Base-by-base conservation (phyloP, 2,797 vertebrate species). In the Brachyrhaphis roseni region DNA sequence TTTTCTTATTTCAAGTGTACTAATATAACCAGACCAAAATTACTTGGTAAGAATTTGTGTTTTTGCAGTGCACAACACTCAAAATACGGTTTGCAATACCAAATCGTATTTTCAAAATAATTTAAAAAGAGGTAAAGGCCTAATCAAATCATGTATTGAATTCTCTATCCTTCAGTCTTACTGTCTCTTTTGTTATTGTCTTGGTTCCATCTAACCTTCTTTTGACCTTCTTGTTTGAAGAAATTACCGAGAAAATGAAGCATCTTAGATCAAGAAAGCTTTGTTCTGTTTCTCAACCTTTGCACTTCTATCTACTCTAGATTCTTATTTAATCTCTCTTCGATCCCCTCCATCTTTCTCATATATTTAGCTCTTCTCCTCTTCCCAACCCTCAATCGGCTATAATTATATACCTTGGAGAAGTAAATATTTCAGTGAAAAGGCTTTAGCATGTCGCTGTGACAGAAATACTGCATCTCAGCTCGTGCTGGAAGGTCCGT, bases 201-300 rank as follows among this genome's bases (percentile, higher is more conserved):
- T 26, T 68, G 36, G 4, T 12, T 34, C 1, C 46, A 26, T 31
- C 78, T 23, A 41, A 55, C 23, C 5, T 47, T 20, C 31, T 77
- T 57, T 76, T 62, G 28, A 0, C 34, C 70, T 23, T 53, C 5
- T 55, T 26, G 47, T 74, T 45, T 11, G 43, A n/a, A 78, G 18
- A 51, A 72, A 59, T 26, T 68, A 28, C 41, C 72, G 39, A 78
- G 53, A 62, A 46, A 79, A 57, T n/a, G 3, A 53, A 41, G 46
- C 51, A 16, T 20, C 59, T 55, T 45, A 12, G 28, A 55, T 59
- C 12, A 28, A 31, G 12, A 15, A 47, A 23, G 34, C 75, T 75
- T 82, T 34, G 31, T 76, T 39, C 20, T n/a, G 13, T 28, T n/a
- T 16, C n/a, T 77, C 36, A 26, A 39, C 55, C 51, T 39, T 64